Evolutionary conservation across 2,113 vertebrate genomes (phyloP).

Genomic region (Tiliqua scincoides): DNA sequence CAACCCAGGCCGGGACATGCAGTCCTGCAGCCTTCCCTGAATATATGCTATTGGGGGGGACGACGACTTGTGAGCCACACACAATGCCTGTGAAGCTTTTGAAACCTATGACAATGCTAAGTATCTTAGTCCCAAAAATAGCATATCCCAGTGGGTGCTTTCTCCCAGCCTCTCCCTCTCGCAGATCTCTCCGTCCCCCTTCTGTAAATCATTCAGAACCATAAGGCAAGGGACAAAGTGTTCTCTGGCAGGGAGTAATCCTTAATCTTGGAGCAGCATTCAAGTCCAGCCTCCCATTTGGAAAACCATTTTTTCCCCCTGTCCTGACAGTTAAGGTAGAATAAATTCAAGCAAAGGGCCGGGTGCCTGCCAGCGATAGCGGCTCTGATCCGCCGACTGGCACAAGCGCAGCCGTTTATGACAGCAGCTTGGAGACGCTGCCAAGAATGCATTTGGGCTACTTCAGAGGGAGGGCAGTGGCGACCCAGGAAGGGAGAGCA

Average conservation of each 20-base stretch:
- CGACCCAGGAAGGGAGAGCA: neutral
- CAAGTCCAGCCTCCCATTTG: conserved; percentile 33
- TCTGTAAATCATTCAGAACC: neutral
- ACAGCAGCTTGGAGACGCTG: conserved; percentile 40
- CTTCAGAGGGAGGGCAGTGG: conserved; percentile 38
- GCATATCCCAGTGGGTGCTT: too few relatives aligned
- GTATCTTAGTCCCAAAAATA: too few relatives aligned
- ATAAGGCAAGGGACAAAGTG: neutral
- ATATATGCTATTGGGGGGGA: too few relatives aligned
- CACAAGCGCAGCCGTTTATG: conserved; percentile 59
- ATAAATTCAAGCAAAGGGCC: conserved; percentile 62
- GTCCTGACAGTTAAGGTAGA: conserved; percentile 64
- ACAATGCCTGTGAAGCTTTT: too few relatives aligned
- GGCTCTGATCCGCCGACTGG: conserved; percentile 48
- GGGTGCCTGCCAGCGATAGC: conserved; percentile 52
- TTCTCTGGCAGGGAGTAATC: conserved; percentile 36
- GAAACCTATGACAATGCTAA: too few relatives aligned
- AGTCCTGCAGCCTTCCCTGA: too few relatives aligned
- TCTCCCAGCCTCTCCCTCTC: too few relatives aligned
- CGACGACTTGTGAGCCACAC: too few relatives aligned
- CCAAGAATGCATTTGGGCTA: conserved; percentile 45
- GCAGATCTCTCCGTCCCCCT: neutral
- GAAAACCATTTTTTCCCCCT: conserved; percentile 61
- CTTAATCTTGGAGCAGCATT: conserved; percentile 38
- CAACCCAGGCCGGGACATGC: too few relatives aligned